phyloP scores from a whole-genome alignment of 1,140 invertebrate genomes.

The Halyomorpha halys region DNA sequence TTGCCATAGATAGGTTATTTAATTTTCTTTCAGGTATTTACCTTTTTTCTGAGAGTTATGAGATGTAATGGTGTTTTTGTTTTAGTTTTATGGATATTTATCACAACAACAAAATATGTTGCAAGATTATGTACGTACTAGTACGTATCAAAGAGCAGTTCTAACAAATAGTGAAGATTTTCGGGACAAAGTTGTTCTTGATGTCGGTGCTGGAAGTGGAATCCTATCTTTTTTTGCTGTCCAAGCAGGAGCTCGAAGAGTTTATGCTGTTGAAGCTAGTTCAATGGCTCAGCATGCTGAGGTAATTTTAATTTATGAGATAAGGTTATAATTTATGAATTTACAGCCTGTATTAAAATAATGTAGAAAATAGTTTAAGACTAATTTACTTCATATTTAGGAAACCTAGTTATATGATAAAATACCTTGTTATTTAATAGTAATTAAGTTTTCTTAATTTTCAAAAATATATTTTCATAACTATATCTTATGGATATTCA shows the following conservation, averaged over 20 bases:
- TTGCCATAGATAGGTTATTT: too few relatives aligned
- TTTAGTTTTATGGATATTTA: slow-evolving; percentile 96
- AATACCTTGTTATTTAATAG: too few relatives aligned
- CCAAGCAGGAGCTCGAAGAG: slow-evolving; percentile 91
- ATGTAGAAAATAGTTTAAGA: too few relatives aligned
- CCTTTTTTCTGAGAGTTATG: too few relatives aligned
- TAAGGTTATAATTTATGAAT: too few relatives aligned
- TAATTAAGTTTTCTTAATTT: not conserved
- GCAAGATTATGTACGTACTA: slow-evolving; percentile 96
- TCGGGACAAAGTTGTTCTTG: slow-evolving; percentile 81
- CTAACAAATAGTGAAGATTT: slow-evolving; percentile 89
- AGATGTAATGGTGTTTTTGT: slow-evolving; percentile 23
- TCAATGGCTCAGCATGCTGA: slow-evolving; percentile 97
- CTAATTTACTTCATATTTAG: not conserved
- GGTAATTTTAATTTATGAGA: slow-evolving; percentile 40
- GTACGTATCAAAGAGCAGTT: slow-evolving; percentile 96
- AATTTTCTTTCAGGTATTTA: too few relatives aligned
- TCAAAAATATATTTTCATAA: too few relatives aligned
- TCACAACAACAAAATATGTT: slow-evolving; percentile 99
- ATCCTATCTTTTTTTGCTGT: slow-evolving; percentile 97
- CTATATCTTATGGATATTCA: too few relatives aligned
- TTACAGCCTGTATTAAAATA: too few relatives aligned
- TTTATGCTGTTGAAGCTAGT: slow-evolving; percentile 97
- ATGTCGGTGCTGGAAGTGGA: slow-evolving; percentile 94
- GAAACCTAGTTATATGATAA: too few relatives aligned